Conservation (phyloP, 2,797 vertebrate species). For the Lagocephalus sceleratus region DNA sequence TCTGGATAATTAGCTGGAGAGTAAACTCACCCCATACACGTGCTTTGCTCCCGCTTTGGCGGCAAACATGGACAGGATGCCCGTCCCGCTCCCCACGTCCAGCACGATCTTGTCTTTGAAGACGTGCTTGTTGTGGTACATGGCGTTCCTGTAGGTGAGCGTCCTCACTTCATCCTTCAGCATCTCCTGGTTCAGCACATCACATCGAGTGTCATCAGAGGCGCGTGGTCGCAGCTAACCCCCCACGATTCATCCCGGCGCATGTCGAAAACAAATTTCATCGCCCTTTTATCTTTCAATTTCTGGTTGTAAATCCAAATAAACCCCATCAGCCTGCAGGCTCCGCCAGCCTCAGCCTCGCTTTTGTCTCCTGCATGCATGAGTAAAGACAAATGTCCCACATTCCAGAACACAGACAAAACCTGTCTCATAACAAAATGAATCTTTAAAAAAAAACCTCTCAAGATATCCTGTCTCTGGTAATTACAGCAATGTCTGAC, state of each 20-base stretch:
- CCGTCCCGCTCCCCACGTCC: conserved; percentile 96
- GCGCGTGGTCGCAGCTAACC: not conserved
- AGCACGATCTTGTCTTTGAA: conserved; percentile 97
- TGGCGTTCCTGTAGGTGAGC: conserved; percentile 95
- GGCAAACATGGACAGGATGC: conserved; percentile 99
- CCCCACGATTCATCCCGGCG: not conserved
- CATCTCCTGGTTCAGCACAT: conserved; percentile 89
- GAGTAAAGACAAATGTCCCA: conserved; percentile 56
- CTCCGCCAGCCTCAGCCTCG: conserved; percentile 3
- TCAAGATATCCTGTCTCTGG: not conserved
- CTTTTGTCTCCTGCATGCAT: conserved; percentile 19
- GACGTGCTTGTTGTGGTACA: conserved; percentile 98
- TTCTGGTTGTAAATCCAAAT: conserved; percentile 17
- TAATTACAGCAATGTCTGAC: conserved; percentile 5
- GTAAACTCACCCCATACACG: conserved; percentile 81
- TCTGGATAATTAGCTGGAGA: too few species aligned
- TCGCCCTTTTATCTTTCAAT: conserved; percentile 22
- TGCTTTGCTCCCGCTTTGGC: conserved; percentile 97
- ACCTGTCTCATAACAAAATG: conserved; percentile 29
- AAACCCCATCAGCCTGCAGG: conserved; percentile 26
- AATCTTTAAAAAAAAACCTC: not conserved
- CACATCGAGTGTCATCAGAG: conserved; percentile 20
- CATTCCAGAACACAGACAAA: conserved; percentile 53
- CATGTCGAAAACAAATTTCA: not conserved
- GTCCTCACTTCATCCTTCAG: conserved; percentile 97